These are phyloP conservation scores for Sesia apiformis DNA, from an alignment of 2,888 invertebrate genomes.

Conservation along the genomic window DNA sequence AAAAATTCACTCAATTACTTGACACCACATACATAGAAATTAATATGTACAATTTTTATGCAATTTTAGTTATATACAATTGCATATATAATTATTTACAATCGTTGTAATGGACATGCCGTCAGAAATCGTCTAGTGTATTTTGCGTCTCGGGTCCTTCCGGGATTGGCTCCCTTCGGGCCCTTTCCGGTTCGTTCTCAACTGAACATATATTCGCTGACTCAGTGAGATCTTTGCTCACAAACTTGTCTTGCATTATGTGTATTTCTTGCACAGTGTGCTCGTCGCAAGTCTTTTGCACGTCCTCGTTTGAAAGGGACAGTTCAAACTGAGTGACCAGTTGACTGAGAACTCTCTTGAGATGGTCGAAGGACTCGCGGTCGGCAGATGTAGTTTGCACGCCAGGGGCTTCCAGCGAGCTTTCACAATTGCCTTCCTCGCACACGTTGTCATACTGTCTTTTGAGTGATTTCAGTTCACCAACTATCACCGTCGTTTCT, in stretches of 20 bases:
- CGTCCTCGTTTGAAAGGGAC: slow-evolving; percentile 36
- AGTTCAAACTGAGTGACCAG: slow-evolving; percentile 54
- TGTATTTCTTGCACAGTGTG: background rate
- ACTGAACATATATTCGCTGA: too few species aligned
- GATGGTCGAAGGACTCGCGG: slow-evolving; percentile 48
- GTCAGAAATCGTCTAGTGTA: too few species aligned
- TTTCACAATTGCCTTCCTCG: slow-evolving; percentile 33
- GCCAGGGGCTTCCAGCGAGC: slow-evolving; percentile 19
- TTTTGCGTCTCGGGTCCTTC: too few species aligned
- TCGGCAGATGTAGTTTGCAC: slow-evolving; percentile 17
- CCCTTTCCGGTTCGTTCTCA: too few species aligned
- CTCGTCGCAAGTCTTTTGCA: background rate
- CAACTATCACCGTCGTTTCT: slow-evolving; percentile 68
- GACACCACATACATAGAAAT: too few species aligned
- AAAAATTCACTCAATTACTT: too few species aligned
- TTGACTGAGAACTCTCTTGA: slow-evolving; percentile 58
- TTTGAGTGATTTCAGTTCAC: slow-evolving; percentile 58
- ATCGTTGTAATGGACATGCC: too few species aligned
- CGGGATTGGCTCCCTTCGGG: too few species aligned
- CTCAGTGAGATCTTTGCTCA: background rate
- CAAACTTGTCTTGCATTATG: background rate
- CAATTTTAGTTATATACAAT: too few species aligned
- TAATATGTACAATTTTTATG: too few species aligned
- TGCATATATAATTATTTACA: too few species aligned
- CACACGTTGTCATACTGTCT: slow-evolving; percentile 31